These are phyloP conservation scores for Oenanthe melanoleuca DNA, from an alignment of 2,113 vertebrate species.

Conservation along the genomic window DNA sequence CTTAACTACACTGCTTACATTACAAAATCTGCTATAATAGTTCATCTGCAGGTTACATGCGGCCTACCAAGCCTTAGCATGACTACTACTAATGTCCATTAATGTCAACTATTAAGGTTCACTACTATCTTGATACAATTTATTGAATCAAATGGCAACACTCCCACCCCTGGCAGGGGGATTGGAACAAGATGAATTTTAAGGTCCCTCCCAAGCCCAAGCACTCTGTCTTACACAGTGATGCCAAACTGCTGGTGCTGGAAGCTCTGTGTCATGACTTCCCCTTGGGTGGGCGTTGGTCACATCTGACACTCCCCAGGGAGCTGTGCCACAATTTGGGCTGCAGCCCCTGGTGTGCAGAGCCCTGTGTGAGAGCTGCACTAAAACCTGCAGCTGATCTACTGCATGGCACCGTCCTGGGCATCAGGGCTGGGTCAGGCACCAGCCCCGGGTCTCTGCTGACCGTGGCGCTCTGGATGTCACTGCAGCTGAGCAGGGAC, in stretches of 20 bases:
- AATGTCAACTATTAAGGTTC: too few species aligned
- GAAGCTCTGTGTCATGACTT: background rate
- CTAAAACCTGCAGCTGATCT: fast-evolving
- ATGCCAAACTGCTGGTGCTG: background rate
- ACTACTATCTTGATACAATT: too few species aligned
- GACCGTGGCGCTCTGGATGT: background rate
- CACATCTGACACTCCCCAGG: background rate
- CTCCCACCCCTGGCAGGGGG: background rate
- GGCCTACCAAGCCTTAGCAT: too few species aligned
- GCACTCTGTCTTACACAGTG: fast-evolving
- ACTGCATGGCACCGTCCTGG: background rate
- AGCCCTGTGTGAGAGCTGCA: background rate
- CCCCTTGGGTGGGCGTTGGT: background rate
- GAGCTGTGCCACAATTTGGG: fast-evolving
- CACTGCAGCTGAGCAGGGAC: background rate
- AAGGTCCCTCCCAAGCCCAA: background rate
- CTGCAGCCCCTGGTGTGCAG: background rate
- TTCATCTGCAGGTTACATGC: too few species aligned
- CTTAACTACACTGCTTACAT: too few species aligned
- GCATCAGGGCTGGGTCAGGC: background rate
- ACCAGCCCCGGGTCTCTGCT: fast-evolving
- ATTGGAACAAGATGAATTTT: background rate
- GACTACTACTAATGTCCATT: too few species aligned
- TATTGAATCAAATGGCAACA: too few species aligned
- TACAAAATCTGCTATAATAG: too few species aligned